Evolutionary conservation across 2,113 vertebrate species (phyloP), one percentile per base, ranked within the genome.

Genomic region (Rhombomys opimus): DNA sequence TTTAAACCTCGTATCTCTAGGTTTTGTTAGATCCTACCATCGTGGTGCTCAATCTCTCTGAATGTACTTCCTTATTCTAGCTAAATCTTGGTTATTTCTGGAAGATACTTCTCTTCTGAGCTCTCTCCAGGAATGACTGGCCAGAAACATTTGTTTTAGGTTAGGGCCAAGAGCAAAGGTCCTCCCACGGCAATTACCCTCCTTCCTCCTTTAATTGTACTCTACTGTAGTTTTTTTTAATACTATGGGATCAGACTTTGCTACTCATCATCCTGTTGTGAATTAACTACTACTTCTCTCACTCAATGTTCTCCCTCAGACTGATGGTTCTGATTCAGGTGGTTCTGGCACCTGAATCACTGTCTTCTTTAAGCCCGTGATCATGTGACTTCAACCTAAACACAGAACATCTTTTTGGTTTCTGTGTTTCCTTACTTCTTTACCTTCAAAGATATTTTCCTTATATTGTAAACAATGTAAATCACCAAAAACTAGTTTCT

Each of bases 351-450:
- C n/a, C 17, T 41, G 38, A 94, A 23, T 94, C 80, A 92, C 14
- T 85, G 13, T 73, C 78, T 75, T 63, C 65, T 87, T 87, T 77
- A 77, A 88, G n/a, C 63, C 50, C 63, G 57, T 88, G 32, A 57
- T 89, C 50, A 82, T 57, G 68, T 75, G 81, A 81, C 41, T 90
- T 87, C 41, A 90, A 94, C 46, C 81, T 25, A 89, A 52, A 78
- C 6, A 95, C 12, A 75, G 67, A 96, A 93, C 59, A 61, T 95
- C 20, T 84, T 13, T 94, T 38, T n/a, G 41, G 68, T 25, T 25
- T 91, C 27, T 82, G 73, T 92, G 89, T 84, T 94, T 38, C 75
- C 54, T 41, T 87, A 95, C 57, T 65, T 92, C 32, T 22, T 80
- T 61, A 95, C 85, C 72, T 91, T 93, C 57, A 92, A 22, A n/a